Conservation (phyloP, 2,888 invertebrate genomes). For the Camponotus fellah region DNA sequence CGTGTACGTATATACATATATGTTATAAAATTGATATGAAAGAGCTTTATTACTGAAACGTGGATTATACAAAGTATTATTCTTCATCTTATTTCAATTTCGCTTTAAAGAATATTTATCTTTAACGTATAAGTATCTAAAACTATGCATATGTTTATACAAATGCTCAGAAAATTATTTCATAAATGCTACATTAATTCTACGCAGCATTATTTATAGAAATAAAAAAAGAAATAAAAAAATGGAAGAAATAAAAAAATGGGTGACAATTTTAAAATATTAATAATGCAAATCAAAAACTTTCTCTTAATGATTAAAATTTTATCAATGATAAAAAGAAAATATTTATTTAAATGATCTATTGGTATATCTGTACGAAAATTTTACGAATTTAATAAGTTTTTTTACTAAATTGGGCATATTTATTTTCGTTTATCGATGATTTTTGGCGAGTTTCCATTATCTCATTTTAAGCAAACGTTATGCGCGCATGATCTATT, state of each 20-base stretch:
- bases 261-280: background rate
- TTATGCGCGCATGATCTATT: conserved; percentile 6
- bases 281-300: background rate
- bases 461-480: background rate
- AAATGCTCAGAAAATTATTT: background rate
- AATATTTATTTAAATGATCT: background rate
- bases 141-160: background rate
- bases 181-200: background rate
- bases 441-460: conserved; percentile 25
- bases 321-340: background rate
- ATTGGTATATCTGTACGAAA: background rate
- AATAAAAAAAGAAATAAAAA: background rate
- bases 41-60: background rate
- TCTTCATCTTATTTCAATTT: conserved; percentile 19
- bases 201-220: background rate
- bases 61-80: background rate
- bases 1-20: background rate
- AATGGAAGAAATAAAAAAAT: background rate
- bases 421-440: background rate
- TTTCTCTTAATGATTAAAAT: background rate
- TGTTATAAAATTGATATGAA: background rate
- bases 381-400: background rate
- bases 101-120: background rate
- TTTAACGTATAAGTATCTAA: background rate
- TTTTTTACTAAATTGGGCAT: background rate